Percentiles rank a stretch among this genome's conserved stretches.
phyloP scores from a whole-genome alignment of 2,888 invertebrate species.

The Conistra vaccinii region DNA sequence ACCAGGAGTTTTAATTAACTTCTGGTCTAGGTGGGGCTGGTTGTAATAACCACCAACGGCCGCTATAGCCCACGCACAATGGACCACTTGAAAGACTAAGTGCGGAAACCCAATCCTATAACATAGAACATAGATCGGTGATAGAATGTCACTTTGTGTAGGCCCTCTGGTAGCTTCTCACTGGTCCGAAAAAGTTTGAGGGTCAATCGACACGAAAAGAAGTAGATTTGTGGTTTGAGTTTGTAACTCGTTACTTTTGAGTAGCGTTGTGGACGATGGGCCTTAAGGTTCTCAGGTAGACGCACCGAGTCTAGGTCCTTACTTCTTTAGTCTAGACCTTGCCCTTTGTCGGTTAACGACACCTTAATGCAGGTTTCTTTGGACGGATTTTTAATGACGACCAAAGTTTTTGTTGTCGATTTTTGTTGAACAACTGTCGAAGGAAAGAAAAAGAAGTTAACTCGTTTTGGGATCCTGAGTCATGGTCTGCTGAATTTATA shows the following conservation, averaged over 20 bases:
- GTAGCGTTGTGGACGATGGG: background rate
- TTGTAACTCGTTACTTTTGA: background rate
- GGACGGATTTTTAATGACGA: constrained; percentile 32
- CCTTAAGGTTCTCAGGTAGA: constrained; percentile 28
- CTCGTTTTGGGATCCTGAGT: background rate
- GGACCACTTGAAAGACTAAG: too few species aligned
- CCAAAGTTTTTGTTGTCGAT: background rate
- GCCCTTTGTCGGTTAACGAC: constrained; percentile 66
- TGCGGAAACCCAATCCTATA: too few species aligned
- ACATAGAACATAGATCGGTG: too few species aligned
- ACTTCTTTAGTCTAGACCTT: constrained; percentile 63
- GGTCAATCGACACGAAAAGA: background rate
- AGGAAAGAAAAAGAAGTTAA: constrained; percentile 9
- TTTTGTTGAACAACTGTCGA: constrained; percentile 20
- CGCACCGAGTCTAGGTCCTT: constrained; percentile 59
- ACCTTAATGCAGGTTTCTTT: constrained; percentile 30
- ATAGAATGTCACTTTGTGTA: background rate
- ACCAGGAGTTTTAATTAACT: too few species aligned
- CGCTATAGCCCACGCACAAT: too few species aligned
- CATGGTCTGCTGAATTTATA: background rate
- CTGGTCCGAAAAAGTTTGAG: background rate
- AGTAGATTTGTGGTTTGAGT: background rate
- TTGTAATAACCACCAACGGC: too few species aligned
- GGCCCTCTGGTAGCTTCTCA: background rate
- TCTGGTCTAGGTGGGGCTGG: too few species aligned